Evolutionary conservation across 1,140 invertebrate genomes (phyloP).

Genomic region (Sycophaga agraensis): DNA sequence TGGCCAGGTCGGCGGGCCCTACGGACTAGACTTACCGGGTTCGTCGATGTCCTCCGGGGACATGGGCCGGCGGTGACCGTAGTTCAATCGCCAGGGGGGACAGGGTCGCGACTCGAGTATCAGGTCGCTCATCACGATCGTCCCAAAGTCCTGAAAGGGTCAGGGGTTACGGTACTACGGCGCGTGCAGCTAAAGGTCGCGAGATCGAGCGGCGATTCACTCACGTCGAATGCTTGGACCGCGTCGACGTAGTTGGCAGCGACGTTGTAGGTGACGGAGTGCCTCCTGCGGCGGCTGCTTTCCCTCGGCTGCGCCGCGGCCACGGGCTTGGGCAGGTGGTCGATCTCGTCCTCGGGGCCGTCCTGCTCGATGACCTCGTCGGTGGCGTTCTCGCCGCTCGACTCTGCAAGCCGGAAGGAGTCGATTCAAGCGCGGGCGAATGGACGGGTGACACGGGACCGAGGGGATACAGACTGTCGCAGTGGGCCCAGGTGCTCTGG

Average conservation of each 20-base stretch:
- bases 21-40: conserved; percentile 35
- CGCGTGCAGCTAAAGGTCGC: too few species aligned
- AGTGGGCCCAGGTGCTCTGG: conserved; percentile 45
- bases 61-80: conserved; percentile 25
- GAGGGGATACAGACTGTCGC: conserved; percentile 26
- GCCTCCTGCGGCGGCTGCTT: conserved; percentile 32
- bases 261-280: conserved; percentile 34
- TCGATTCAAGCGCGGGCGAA: too few species aligned
- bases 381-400: conserved; percentile 14
- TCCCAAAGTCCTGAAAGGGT: conserved; percentile 55
- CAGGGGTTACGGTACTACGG: too few species aligned
- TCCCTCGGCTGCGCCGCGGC: conserved; percentile 30
- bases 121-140: conserved; percentile 60
- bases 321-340: conserved; percentile 46
- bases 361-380: conserved; percentile 34
- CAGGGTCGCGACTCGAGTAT: conserved; percentile 59
- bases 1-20: too few species aligned
- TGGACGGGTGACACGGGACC: too few species aligned
- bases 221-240: conserved; percentile 55
- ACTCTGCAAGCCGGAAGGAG: background rate
- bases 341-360: conserved; percentile 43
- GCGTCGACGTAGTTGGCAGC: conserved; percentile 51
- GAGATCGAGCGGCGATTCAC: too few species aligned
- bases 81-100: conserved; percentile 33
- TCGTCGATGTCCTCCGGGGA: conserved; percentile 32